Conservation (phyloP, 2,113 vertebrate species). For the Sisor rabdophorus region DNA sequence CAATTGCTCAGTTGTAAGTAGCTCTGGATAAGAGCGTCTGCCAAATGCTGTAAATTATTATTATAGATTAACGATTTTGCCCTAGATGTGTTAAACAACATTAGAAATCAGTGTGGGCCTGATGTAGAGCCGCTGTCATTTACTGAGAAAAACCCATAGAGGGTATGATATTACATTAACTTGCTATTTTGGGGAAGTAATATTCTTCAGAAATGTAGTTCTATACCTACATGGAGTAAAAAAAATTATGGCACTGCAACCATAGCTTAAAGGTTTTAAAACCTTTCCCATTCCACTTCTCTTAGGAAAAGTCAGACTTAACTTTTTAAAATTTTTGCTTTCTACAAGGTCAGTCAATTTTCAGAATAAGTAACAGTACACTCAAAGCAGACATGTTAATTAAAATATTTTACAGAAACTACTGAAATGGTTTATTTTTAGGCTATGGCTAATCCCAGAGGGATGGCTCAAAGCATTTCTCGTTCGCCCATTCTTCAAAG, state of each 20-base stretch:
- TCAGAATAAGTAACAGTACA: background rate
- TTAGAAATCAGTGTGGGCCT: background rate
- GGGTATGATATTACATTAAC: slow-evolving; percentile 40
- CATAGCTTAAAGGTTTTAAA: slow-evolving; percentile 34
- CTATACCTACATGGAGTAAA: slow-evolving; percentile 39
- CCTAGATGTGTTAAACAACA: too few species aligned
- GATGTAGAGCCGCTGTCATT: too few species aligned
- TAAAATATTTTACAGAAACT: slow-evolving; percentile 31
- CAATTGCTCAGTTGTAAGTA: too few species aligned
- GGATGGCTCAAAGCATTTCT: slow-evolving; percentile 41
- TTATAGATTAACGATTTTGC: too few species aligned
- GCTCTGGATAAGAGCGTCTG: too few species aligned
- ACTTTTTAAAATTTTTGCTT: background rate
- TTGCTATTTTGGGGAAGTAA: slow-evolving; percentile 43
- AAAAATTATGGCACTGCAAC: slow-evolving; percentile 31
- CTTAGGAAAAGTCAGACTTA: background rate
- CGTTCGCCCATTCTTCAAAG: slow-evolving; percentile 41
- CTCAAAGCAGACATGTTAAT: background rate
- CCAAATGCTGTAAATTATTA: too few species aligned
- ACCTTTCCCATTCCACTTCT: slow-evolving; percentile 11
- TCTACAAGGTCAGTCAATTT: background rate
- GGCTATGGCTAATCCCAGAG: slow-evolving; percentile 30
- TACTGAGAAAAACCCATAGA: slow-evolving; percentile 25
- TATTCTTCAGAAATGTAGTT: slow-evolving; percentile 8
- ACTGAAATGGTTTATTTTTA: slow-evolving; percentile 36